A percentile compares a stretch with the other conserved stretches of the same genome.
Evolutionary conservation across 2,888 invertebrate species (phyloP).

Genomic region (Thalpophila matura): DNA sequence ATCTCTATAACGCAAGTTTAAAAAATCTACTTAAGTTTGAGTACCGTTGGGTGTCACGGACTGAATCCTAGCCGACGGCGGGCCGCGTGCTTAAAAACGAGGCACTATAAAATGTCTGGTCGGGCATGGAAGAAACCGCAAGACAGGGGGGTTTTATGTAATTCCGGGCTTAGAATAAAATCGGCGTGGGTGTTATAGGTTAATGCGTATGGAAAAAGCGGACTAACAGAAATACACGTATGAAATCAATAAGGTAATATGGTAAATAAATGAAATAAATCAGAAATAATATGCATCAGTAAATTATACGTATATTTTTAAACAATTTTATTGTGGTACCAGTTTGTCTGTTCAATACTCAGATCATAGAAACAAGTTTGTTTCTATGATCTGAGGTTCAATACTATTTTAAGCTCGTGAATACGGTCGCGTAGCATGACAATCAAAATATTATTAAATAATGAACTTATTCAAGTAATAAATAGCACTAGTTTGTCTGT

Average conservation of each 20-base stretch:
- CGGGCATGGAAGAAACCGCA: slow-evolving; percentile 37
- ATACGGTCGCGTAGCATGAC: too few species aligned
- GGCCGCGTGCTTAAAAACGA: slow-evolving; percentile 66
- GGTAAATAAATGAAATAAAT: slow-evolving; percentile 6
- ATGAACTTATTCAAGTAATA: too few species aligned
- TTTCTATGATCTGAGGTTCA: too few species aligned
- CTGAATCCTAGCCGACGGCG: slow-evolving; percentile 31
- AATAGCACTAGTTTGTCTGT: too few species aligned
- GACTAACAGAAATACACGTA: neutral
- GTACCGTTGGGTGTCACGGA: slow-evolving; percentile 47
- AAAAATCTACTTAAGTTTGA: slow-evolving; percentile 49
- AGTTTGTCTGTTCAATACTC: too few species aligned
- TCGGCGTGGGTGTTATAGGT: slow-evolving; percentile 13
- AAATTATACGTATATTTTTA: too few species aligned
- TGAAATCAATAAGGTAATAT: neutral
- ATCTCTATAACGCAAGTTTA: neutral
- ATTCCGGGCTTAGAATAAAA: slow-evolving; percentile 37
- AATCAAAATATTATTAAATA: too few species aligned
- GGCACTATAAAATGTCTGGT: slow-evolving; percentile 24
- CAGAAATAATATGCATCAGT: too few species aligned
- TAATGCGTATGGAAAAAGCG: slow-evolving; percentile 6
- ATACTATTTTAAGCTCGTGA: too few species aligned
- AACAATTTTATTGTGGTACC: too few species aligned
- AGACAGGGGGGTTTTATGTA: slow-evolving; percentile 44
- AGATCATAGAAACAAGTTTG: too few species aligned